A percentile compares a stretch with the other conserved stretches of the same genome.
These are phyloP conservation scores for Trichopoda pennipes DNA, from an alignment of 2,888 invertebrate genomes.

Conservation along the genomic window DNA sequence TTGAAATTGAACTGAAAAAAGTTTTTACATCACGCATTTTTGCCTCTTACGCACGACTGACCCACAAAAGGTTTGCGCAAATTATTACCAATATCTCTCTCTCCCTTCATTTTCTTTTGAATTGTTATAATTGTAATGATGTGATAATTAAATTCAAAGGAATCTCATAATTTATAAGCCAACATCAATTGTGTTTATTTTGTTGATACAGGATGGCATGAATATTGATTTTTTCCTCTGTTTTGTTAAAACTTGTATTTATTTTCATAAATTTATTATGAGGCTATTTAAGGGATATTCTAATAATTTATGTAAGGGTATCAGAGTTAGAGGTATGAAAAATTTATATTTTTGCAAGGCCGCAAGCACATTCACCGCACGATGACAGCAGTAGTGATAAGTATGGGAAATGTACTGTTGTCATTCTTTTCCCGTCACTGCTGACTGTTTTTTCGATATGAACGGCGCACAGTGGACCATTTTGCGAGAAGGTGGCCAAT, in stretches of 20 bases:
- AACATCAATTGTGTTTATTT: neutral
- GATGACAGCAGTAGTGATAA: too few relatives aligned
- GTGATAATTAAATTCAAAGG: constrained; percentile 60
- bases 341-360: too few relatives aligned
- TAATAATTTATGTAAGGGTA: too few relatives aligned
- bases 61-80: constrained; percentile 43
- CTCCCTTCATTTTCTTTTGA: constrained; percentile 11
- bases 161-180: constrained; percentile 28
- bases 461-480: too few relatives aligned
- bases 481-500: too few relatives aligned
- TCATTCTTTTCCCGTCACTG: too few relatives aligned
- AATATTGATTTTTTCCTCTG: constrained; percentile 46
- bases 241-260: constrained; percentile 17
- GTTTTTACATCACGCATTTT: constrained; percentile 52
- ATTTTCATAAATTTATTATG: too few relatives aligned
- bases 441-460: too few relatives aligned
- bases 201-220: constrained; percentile 1
- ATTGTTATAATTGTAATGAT: constrained; percentile 51
- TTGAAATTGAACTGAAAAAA: constrained; percentile 37
- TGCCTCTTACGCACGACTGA: constrained; percentile 56
- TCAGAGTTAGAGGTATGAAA: too few relatives aligned
- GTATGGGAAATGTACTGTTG: too few relatives aligned
- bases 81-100: constrained; percentile 27
- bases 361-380: too few relatives aligned
- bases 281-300: too few relatives aligned